phyloP scores from a whole-genome alignment of 2,888 invertebrate genomes.

The Drosophila macrothrix region DNA sequence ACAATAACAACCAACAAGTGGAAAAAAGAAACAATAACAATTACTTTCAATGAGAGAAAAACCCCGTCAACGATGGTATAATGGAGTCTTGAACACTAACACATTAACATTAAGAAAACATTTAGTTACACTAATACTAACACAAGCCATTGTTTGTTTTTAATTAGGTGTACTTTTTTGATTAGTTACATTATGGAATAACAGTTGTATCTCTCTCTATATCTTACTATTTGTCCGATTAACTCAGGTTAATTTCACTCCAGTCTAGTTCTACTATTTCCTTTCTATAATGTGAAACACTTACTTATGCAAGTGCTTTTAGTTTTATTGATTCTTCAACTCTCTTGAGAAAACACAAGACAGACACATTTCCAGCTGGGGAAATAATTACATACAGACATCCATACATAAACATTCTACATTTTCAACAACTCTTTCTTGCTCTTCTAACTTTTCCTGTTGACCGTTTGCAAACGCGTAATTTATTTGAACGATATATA shows the following conservation, averaged over 20 bases:
- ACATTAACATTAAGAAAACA: background rate
- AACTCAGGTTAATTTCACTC: background rate
- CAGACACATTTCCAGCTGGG: conserved; percentile 1
- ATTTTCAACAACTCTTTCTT: conserved; percentile 53
- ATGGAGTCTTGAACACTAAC: conserved; percentile 11
- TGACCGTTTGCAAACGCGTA: conserved; percentile 82
- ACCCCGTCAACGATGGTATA: background rate
- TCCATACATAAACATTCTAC: conserved; percentile 27
- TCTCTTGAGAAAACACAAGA: background rate
- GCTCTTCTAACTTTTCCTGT: conserved; percentile 79
- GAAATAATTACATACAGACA: conserved; percentile 13
- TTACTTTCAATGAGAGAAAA: background rate
- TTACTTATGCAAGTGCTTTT: background rate
- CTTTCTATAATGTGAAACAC: background rate
- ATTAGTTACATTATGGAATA: background rate
- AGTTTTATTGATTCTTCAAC: background rate
- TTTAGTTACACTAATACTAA: conserved; percentile 1
- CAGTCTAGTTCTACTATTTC: background rate
- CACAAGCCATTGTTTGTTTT: background rate
- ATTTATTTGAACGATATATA: conserved; percentile 36
- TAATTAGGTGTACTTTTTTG: background rate
- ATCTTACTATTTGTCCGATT: background rate
- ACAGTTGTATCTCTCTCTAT: background rate
- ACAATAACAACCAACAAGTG: conserved; percentile 7
- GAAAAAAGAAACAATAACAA: background rate